These are phyloP conservation scores for Drosophila insularis DNA, from an alignment of 1,140 invertebrate genomes.

Conservation along the genomic window DNA sequence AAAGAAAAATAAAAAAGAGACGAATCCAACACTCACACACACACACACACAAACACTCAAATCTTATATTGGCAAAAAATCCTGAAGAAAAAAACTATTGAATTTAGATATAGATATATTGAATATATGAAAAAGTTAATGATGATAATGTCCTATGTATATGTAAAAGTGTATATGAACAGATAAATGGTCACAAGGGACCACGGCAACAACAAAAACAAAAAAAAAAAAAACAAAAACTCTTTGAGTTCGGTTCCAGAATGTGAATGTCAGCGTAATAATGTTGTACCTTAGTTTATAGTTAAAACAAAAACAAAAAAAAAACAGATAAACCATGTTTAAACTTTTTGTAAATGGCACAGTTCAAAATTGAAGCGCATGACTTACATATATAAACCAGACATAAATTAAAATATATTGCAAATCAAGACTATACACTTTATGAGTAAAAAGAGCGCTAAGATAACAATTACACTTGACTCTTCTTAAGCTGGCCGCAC, in stretches of 20 bases:
- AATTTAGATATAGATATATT: background rate
- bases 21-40: slow-evolving; percentile 22
- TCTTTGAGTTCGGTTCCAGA: slow-evolving; percentile 24
- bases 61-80: background rate
- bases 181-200: slow-evolving; percentile 51
- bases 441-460: background rate
- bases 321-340: slow-evolving; percentile 7
- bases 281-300: slow-evolving; percentile 44
- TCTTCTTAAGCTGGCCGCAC: background rate
- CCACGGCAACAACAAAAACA: slow-evolving; percentile 26
- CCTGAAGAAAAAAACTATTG: background rate
- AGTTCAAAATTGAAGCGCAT: slow-evolving; percentile 2
- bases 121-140: slow-evolving; percentile 10
- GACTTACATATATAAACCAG: slow-evolving; percentile 21
- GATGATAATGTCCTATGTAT: slow-evolving; percentile 32
- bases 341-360: slow-evolving; percentile 18
- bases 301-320: background rate
- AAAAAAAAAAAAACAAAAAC: background rate
- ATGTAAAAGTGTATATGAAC: slow-evolving; percentile 46
- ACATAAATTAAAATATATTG: slow-evolving; percentile 1
- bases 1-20: slow-evolving; percentile 27
- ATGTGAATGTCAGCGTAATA: slow-evolving; percentile 50
- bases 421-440: slow-evolving; percentile 37
- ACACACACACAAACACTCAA: slow-evolving; percentile 4
- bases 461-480: background rate